Evolutionary conservation across 2,113 vertebrate species (phyloP), one percentile per base, ranked within the genome.

Genomic region (Salvelinus fontinalis): DNA sequence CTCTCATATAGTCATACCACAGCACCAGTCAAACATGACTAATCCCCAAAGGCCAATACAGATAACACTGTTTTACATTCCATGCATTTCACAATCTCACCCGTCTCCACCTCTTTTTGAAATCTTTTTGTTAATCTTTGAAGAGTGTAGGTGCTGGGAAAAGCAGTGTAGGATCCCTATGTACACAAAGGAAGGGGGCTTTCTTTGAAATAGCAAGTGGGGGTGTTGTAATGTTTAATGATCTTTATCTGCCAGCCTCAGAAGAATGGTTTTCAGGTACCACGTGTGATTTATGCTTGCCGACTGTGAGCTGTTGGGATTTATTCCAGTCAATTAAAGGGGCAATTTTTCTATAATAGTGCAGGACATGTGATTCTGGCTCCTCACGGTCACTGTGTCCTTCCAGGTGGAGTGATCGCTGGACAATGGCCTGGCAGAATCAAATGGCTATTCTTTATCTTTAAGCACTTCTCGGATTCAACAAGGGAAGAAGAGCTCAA

Each of bases 381-480:
- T 12, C 9, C 54, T 57, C 54, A 4, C 64, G 64, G 64, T 67
- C 29, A 34, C 29, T 6, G 12, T 31, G 14, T 67, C 26, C 64
- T 66, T 2, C 9, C n/a, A 6, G 65, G 7, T 14, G 8, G 64
- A 29, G 65, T 16, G 65, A 16, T 39, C 8, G 67, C 26, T 66
- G 12, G 65, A 67, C 65, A 29, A 8, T 5, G 27, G 65, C 65
- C 65, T 27, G 16, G 65, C 24, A 27, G 14, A 31, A 67, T 31
- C 65, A 16, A 1, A 7, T 13, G 4, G 7, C 12, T 29, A 64
- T 44, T 26, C 39, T 76, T 82, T 74, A 81, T 81, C 27, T 72
- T 51, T 64, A 76, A 84, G 67, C 54, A 72, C 73, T 3, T 20
- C 59, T 16, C 71, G 44, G 68, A 73, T 79, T 79, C 74, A 79